Conservation (phyloP, 2,797 vertebrate species). For the Sebastes oblongus region DNA sequence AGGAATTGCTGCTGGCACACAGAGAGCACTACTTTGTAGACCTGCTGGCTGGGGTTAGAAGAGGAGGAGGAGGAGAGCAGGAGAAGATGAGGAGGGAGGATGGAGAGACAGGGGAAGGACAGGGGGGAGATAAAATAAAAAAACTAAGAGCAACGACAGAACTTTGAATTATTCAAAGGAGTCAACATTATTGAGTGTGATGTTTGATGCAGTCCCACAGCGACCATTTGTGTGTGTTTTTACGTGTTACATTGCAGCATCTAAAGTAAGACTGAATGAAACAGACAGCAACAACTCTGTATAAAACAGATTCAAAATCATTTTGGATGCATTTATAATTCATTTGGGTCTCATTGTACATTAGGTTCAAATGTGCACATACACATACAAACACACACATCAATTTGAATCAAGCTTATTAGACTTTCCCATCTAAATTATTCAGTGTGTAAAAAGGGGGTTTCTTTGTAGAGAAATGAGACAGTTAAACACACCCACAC, state of each 20-base stretch:
- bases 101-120: not conserved
- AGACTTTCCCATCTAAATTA: conserved; percentile 47
- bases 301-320: conserved; percentile 33
- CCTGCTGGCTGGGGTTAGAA: conserved; percentile 57
- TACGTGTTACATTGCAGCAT: not conserved
- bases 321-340: conserved; percentile 47
- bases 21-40: conserved; percentile 64
- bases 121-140: not conserved
- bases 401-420: conserved; percentile 32
- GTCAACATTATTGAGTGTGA: conserved; percentile 39
- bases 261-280: conserved; percentile 24
- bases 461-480: conserved; percentile 29
- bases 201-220: conserved; percentile 28
- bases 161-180: conserved; percentile 66
- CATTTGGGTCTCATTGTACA: conserved; percentile 25
- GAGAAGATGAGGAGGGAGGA: conserved; percentile 19
- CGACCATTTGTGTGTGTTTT: not conserved
- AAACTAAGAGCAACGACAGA: conserved; percentile 32
- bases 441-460: conserved; percentile 13
- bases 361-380: conserved; percentile 13
- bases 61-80: conserved; percentile 24
- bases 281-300: not conserved
- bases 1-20: conserved; percentile 79
- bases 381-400: conserved; percentile 2
- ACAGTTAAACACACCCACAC: conserved; percentile 24